phyloP scores from a whole-genome alignment of 2,888 invertebrate genomes.

The Hartigia nigra region DNA sequence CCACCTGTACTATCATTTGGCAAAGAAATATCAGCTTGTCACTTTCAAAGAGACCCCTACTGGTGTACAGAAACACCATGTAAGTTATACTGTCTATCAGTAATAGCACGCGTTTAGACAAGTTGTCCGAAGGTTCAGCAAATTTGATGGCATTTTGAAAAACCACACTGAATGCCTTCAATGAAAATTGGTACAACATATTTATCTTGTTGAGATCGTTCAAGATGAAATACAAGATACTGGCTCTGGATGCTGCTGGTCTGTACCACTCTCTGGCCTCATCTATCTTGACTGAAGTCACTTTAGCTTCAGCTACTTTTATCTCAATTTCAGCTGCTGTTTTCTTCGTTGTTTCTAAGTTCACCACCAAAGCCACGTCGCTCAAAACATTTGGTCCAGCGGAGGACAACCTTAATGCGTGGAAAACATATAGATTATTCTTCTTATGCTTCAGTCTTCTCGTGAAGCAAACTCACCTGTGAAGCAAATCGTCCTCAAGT shows the following conservation, averaged over 20 bases:
- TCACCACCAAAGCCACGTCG: conserved; percentile 90
- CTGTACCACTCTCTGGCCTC: conserved; percentile 90
- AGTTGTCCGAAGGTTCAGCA: conserved; percentile 76
- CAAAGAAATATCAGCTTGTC: conserved; percentile 93
- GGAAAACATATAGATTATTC: background rate
- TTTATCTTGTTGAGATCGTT: conserved; percentile 93
- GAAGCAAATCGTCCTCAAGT: conserved; percentile 91
- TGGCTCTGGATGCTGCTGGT: conserved; percentile 87
- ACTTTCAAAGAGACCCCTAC: conserved; percentile 89
- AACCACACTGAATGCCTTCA: conserved; percentile 93
- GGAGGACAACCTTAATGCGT: conserved; percentile 76
- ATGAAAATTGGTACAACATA: conserved; percentile 94
- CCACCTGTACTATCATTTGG: conserved; percentile 85
- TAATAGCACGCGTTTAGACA: conserved; percentile 78
- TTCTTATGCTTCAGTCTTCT: background rate
- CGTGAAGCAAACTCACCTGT: too few species aligned
- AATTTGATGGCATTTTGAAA: conserved; percentile 85
- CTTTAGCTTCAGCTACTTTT: conserved; percentile 88
- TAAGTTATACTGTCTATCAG: conserved; percentile 90
- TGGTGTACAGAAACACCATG: conserved; percentile 88
- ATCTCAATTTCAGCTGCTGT: conserved; percentile 91
- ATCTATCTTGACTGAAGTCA: conserved; percentile 89
- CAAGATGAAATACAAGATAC: conserved; percentile 91
- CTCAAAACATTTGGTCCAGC: conserved; percentile 93
- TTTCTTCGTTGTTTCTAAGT: conserved; percentile 92